Base-by-base conservation (phyloP, 2,113 vertebrate species). In the Channa argus region DNA sequence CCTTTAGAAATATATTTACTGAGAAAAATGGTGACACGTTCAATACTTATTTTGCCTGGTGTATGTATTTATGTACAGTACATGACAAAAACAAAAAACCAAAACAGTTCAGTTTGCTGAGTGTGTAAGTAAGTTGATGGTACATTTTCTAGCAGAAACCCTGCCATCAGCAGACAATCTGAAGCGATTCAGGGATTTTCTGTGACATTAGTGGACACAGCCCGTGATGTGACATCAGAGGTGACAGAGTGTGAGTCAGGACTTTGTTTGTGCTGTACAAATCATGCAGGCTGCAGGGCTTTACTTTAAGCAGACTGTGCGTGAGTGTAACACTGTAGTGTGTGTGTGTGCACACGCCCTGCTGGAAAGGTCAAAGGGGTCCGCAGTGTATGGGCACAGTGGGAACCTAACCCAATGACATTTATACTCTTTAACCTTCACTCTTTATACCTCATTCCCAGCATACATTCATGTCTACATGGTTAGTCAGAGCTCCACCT, bases 281-380 rank as follows among this genome's bases (percentile, higher is more conserved):
- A 61, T 45, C 10, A 24, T 44, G 69, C 55, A 24, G 47, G 69
- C 55, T 63, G 44, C 63, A 1, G 71, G 73, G 73, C 60, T 71
- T 71, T 49, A 51, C 87, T 88, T 82, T 59, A 58, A 67, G 68
- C 79, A 24, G 71, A 55, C 69, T 2, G 47, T 39, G n/a, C 41
- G 63, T 52, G 24, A 62, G 59, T 78, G 52, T 38, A 36, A 53
- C 11, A 43, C 59, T 36, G 24, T 24, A 24, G 24, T 24, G 24
- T 24, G 24, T 24, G 24, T 24, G 24, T 24, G 24, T 24, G 24
- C 24, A 24, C 24, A 60, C 8, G 54, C 58, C 65, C 56, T 69
- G 72, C 49, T 64, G 52, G 73, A 79, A 91, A 93, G 88, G 87
- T 87, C 82, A 89, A 60, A 80, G 66, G 52, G 71, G 60, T 63